phyloP scores from a whole-genome alignment of 2,113 vertebrate species.

The Motacilla tschutschensis region DNA sequence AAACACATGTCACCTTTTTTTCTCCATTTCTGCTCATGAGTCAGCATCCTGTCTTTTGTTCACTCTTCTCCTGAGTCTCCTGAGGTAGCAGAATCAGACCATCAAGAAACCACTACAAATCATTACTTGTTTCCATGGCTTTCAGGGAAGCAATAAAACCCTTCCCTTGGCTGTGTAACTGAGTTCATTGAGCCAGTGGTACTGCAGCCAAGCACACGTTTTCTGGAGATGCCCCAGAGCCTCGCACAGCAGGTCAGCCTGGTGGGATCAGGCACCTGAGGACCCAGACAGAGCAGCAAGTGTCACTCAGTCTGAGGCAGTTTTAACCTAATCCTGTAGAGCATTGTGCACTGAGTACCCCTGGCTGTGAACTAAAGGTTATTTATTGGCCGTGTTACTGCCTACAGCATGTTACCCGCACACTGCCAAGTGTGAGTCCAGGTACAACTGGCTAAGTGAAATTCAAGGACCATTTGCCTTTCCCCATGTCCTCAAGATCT shows the following conservation, averaged over 20 bases:
- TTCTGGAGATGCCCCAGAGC: background rate
- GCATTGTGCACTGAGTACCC: fast-evolving
- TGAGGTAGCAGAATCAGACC: background rate
- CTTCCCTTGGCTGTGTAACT: background rate
- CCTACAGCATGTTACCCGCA: background rate
- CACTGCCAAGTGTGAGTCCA: background rate
- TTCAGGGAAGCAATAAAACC: background rate
- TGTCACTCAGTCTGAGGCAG: background rate
- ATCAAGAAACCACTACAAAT: background rate
- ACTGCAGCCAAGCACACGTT: background rate
- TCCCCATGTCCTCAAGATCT: background rate
- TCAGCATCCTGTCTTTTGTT: background rate
- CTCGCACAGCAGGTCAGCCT: fast-evolving
- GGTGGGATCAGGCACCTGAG: background rate
- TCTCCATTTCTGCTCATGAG: background rate
- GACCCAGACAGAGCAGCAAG: background rate
- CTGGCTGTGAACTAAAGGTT: fast-evolving
- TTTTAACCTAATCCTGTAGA: background rate
- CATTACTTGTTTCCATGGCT: background rate
- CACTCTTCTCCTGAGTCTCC: background rate
- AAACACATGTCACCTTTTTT: background rate
- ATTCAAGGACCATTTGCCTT: background rate
- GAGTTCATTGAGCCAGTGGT: background rate
- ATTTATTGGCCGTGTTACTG: fast-evolving
- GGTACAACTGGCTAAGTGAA: background rate